Evolutionary conservation across 2,113 vertebrate species (phyloP), one percentile per base, ranked within the genome.

Genomic region (Pterophyllum scalare): DNA sequence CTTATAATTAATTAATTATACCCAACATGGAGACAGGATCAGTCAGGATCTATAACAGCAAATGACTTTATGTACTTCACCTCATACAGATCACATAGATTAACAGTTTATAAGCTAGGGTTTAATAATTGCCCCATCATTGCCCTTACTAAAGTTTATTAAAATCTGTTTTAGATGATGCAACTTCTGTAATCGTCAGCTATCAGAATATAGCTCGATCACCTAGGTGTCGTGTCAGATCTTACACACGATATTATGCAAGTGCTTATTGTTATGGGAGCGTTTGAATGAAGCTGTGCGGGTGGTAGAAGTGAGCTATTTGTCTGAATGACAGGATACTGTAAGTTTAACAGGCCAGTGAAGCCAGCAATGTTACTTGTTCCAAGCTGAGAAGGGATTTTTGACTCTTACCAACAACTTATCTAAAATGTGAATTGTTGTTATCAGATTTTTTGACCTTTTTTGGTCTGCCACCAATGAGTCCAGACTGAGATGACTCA

Each of bases 1-100:
- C 40, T 72, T 52, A 72, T 31, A 52, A 72, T 72, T 31, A 72
- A 31, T 72, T 72, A 72, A 31, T 72, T 72, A 33, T 54, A 52
- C 26, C 67, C 19, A 26, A 72, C 12, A 72, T 54, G 26, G 52
- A n/a, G 52, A 56, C 8, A 56, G 52, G 19, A 56, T 72, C 31
- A 72, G 46, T 72, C 46, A 72, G 46, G 46, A 72, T 72, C 46
- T 72, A n/a, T n/a, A 72, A 49, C 40, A 54, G 46, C 26, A 54
- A n/a, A 72, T 72, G 22, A 54, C 67, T 52, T 15, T 72, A 10
- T 12, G 20, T 31, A 31, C 11, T 31, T 72, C 43, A 52, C 13
- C 6, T 72, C 17, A 20, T 49, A 52, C 65, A 70, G 43, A 72
- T 52, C 17, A 52, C 19, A 54, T 15, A 72, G 26, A 72, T 26